phyloP scores from a whole-genome alignment of 2,888 invertebrate genomes.

The Eremobia ochroleuca region DNA sequence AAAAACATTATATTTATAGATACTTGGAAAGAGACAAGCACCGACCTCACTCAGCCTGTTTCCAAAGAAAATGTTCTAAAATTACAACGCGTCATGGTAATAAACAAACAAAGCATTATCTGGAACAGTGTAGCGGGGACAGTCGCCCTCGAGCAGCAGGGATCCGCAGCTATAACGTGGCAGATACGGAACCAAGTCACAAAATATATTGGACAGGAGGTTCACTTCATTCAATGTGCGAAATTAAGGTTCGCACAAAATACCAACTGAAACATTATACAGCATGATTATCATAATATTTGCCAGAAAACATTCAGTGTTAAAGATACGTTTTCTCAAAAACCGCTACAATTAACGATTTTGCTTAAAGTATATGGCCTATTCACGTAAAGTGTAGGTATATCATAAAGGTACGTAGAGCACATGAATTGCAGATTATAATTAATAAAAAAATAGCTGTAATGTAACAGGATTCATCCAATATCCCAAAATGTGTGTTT shows the following conservation, averaged over 20 bases:
- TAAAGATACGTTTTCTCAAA: not conserved
- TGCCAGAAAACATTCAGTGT: not conserved
- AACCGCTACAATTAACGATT: not conserved
- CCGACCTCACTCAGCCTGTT: conserved; percentile 41
- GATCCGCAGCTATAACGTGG: conserved; percentile 41
- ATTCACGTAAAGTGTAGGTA: not conserved
- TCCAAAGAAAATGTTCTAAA: conserved; percentile 61
- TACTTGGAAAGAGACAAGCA: conserved; percentile 26
- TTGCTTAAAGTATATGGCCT: not conserved
- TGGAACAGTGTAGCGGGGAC: conserved; percentile 58
- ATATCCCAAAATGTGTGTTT: not conserved
- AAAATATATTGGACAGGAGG: not conserved
- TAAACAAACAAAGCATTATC: conserved; percentile 67
- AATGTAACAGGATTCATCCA: not conserved
- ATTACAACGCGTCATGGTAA: conserved; percentile 62
- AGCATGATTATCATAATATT: too few relatives aligned
- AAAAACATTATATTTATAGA: conserved; percentile 27
- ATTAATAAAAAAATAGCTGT: not conserved
- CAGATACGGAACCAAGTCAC: conserved; percentile 52
- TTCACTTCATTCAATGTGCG: not conserved
- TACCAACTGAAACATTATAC: not conserved
- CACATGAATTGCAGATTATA: not conserved
- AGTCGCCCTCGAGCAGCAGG: conserved; percentile 52
- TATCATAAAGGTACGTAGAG: not conserved
- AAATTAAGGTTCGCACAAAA: not conserved